Percentiles rank a stretch among this genome's conserved stretches.
Conservation (phyloP, 2,113 vertebrate species). For the Brachionichthys hirsutus region DNA sequence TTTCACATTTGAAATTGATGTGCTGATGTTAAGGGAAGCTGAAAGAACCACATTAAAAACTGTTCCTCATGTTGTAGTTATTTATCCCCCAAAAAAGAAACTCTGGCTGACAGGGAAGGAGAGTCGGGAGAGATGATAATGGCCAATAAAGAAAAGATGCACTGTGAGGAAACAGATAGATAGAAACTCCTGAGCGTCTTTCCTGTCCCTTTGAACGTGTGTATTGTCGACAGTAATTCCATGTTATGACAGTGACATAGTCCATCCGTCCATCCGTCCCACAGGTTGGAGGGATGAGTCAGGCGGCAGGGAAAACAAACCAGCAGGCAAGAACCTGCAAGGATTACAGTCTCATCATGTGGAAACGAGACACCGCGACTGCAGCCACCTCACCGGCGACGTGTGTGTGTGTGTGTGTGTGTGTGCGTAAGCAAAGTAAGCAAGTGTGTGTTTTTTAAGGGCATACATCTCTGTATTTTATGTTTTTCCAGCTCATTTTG, state of each 20-base stretch:
- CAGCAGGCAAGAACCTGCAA: conserved; percentile 66
- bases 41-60: no score
- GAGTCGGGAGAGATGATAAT: not conserved
- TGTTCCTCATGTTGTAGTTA: no score
- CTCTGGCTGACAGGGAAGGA: not conserved
- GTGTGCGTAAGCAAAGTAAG: no score
- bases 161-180: conserved; percentile 44
- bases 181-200: conserved; percentile 44
- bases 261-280: conserved; percentile 58
- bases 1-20: no score
- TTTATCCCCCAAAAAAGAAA: no score
- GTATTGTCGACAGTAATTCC: conserved; percentile 51
- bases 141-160: conserved; percentile 27
- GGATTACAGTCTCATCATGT: conserved; percentile 61
- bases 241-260: conserved; percentile 66
- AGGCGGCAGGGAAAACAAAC: conserved; percentile 59
- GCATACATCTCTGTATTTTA: no score
- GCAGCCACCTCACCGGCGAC: conserved; percentile 46
- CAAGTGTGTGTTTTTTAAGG: no score
- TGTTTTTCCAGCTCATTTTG: no score
- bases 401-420: not conserved
- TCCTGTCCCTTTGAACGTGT: conserved; percentile 33
- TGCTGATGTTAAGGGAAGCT: no score
- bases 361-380: conserved; percentile 55
- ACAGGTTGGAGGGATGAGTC: conserved; percentile 72